Evolutionary conservation across 2,113 vertebrate genomes (phyloP), one percentile per base, ranked within the genome.

Genomic region (Sylvia atricapilla): DNA sequence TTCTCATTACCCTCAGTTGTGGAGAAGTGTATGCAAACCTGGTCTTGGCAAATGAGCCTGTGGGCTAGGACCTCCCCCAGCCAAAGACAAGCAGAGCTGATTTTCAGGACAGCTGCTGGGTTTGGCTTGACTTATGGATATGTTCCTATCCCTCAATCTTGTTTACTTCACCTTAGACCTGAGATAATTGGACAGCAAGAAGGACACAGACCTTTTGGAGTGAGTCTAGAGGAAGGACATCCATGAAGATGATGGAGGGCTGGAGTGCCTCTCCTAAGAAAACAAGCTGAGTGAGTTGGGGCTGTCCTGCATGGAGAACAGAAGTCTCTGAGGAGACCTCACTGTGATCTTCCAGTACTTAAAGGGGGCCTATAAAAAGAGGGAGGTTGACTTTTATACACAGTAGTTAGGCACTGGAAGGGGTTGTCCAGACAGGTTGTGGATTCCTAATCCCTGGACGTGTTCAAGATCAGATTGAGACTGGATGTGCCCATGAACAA

Each of bases 41-140:
- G 31, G 43, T 13, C 35, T 35, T 1, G 2, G 52, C 43, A 58
- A 41, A 25, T 21, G 16, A 43, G 24, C 35, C 52, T 58, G 20
- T 11, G 44, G 16, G 19, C 43, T 49, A 6, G 11, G 21, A 13
- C 6, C 30, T 58, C 25, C 9, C 7, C 7, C 20, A 30, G 0
- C 3, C 0, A 0, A 47, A 49, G n/a, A 35, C 35, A 50, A 15
- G 15, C 15, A 35, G 41, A 56, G 12, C 8, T 41, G 41, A 64
- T 64, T 64, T 74, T 47, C 28, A n/a, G 59, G 41, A 56, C 19
- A 85, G 24, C 24, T 75, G 30, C 8, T 35, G 30, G 13, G 10
- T 49, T 66, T 85, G 35, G 10, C 50, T 49, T 66, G n/a, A n/a
- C 30, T 41, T n/a, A 30, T 58, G 50, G 10, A 66, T 30, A 15